phyloP scores from a whole-genome alignment of 2,797 vertebrate genomes.

The Ceyx erithaca region DNA sequence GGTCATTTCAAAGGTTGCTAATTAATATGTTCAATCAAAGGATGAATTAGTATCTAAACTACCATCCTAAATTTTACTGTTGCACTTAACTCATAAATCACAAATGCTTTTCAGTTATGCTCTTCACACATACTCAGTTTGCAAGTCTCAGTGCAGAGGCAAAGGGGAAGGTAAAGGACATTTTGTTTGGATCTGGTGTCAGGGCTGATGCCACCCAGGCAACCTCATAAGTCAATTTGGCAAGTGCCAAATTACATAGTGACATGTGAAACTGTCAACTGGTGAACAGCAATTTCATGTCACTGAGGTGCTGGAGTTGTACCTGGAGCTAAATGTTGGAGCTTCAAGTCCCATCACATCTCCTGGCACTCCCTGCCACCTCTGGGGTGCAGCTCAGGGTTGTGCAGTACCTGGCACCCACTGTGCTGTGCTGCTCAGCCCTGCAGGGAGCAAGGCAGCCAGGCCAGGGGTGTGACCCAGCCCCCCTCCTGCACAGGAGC shows the following conservation, averaged over 20 bases:
- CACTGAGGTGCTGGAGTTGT: background rate
- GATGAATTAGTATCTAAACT: background rate
- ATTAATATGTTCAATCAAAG: background rate
- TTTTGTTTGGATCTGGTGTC: background rate
- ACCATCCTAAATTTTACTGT: background rate
- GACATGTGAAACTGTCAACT: rapidly evolving
- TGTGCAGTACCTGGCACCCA: background rate
- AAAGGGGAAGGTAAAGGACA: background rate
- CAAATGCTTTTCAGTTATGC: rapidly evolving
- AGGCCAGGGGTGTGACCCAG: background rate
- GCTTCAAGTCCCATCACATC: background rate
- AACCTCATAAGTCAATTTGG: background rate
- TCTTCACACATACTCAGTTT: background rate
- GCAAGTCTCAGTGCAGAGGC: background rate
- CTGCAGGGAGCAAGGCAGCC: background rate
- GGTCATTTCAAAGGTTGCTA: background rate
- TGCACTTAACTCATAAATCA: background rate
- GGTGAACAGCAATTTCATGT: rapidly evolving
- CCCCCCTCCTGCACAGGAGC: background rate
- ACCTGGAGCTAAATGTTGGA: background rate
- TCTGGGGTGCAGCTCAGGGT: background rate
- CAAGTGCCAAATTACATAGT: rapidly evolving
- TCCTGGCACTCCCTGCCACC: background rate
- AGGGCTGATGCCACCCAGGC: background rate
- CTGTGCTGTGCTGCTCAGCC: background rate